Evolutionary conservation across 2,797 vertebrate genomes (phyloP), one percentile per base, ranked within the genome.

Genomic region (Clarias platycephalus): DNA sequence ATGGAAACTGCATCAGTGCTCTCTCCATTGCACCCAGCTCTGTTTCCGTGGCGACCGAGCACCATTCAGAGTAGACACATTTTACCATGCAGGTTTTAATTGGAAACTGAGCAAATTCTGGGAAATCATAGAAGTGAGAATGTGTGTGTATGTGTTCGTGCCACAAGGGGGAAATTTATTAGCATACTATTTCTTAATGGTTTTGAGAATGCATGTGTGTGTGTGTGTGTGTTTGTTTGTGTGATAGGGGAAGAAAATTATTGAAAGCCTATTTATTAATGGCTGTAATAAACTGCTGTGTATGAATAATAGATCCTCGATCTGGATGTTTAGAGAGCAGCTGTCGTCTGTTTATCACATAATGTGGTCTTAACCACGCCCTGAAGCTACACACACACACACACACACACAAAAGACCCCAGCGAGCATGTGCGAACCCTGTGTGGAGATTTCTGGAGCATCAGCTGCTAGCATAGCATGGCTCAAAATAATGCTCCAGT

Each of bases 1-100:
- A 90, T 90, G 88, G 88, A 85, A 90, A 90, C 89, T 90, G 89
- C 88, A 88, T 90, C 88, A 87, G 81, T 28, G 79, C 88, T 83
- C 83, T 85, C 78, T 85, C 86, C 79, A 31, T 55, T 89, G 85
- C 89, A 76, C 83, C 87, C 87, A 84, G 83, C 88, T 86, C 84
- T 44, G 89, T 90, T 90, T 88, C 89, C 87, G 70, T 88, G 88
- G 89, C 71, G 74, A 90, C 89, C 40, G 5, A 20, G 80, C 86
- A 79, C 80, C 82, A 83, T 89, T 88, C 82, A 84, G 70, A 68
- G 55, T 62, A 83, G 70, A 77, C 75, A 84, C 80, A 60, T 83
- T 86, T 86, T 87, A 34, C 24, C 26, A 62, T 78, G 60, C 84
- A 80, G 84, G 67, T 79, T 77, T 58, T 86, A 88, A 87, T 67